Evolutionary conservation across 2,797 vertebrate genomes (phyloP).

Genomic region (Lophius americanus): DNA sequence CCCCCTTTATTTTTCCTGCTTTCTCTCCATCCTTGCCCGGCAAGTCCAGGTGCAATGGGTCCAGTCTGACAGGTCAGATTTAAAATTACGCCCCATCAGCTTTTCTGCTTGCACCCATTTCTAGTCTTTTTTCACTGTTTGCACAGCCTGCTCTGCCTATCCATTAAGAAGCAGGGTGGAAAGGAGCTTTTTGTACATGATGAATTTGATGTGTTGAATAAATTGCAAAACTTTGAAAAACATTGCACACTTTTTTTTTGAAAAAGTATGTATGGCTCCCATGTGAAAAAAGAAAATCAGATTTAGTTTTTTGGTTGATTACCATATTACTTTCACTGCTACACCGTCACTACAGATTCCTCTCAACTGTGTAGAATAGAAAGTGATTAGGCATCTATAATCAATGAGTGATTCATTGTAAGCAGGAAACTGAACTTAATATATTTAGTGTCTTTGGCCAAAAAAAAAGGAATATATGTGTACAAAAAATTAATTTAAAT

Average conservation of each 20-base stretch:
- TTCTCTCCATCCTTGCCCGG: too few relatives aligned
- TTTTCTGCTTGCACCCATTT: too few relatives aligned
- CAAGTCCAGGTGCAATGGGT: too few relatives aligned
- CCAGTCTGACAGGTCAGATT: too few relatives aligned
- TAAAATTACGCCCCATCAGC: too few relatives aligned
- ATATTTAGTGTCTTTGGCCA: conserved; percentile 12
- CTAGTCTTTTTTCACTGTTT: too few relatives aligned
- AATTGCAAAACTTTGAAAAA: not conserved
- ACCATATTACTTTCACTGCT: conserved; percentile 19
- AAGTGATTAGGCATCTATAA: conserved; percentile 46
- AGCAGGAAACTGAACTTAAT: conserved; percentile 54
- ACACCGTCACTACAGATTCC: not conserved
- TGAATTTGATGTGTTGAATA: too few relatives aligned
- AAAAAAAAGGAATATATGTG: conserved; percentile 2
- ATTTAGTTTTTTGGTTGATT: conserved; percentile 18
- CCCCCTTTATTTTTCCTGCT: too few relatives aligned
- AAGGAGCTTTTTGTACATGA: too few relatives aligned
- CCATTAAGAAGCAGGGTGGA: too few relatives aligned
- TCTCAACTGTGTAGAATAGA: conserved; percentile 18
- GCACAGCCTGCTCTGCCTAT: too few relatives aligned
- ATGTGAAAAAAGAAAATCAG: not conserved
- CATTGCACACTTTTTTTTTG: conserved; percentile 10
- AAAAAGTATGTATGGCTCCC: not conserved
- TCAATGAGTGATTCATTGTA: conserved; percentile 54
- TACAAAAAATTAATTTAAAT: too few relatives aligned